Evolutionary conservation across 1,140 invertebrate species (phyloP).

Genomic region (Drosophila mayri): DNA sequence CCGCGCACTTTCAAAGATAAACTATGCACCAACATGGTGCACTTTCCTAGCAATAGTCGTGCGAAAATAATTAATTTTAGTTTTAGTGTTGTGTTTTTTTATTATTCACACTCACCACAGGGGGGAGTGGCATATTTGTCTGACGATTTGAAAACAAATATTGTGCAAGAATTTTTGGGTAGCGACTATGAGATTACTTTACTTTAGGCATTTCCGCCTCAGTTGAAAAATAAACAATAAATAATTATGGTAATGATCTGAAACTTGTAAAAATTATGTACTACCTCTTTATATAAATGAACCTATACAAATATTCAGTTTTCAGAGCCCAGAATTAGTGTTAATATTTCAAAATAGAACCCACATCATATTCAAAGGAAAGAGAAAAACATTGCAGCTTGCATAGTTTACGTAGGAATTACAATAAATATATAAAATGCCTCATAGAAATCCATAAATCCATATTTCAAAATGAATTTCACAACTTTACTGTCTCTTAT

Average conservation of each 20-base stretch:
- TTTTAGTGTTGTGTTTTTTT: conserved; percentile 44
- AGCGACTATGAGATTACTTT: conserved; percentile 16
- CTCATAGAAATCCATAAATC: neutral
- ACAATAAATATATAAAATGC: neutral
- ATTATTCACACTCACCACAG: conserved; percentile 61
- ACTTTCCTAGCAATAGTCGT: conserved; percentile 36
- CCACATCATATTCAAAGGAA: neutral
- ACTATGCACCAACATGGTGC: conserved; percentile 38
- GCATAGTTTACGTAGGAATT: neutral
- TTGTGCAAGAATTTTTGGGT: neutral
- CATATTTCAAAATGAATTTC: neutral
- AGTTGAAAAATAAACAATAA: neutral
- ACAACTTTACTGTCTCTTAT: neutral
- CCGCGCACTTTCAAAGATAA: conserved; percentile 16
- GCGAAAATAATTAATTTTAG: conserved; percentile 64
- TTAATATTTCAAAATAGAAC: neutral
- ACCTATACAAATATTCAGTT: neutral
- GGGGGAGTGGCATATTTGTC: conserved; percentile 15
- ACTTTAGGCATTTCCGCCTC: neutral
- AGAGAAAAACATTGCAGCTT: neutral
- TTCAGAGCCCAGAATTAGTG: neutral
- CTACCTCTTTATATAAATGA: neutral
- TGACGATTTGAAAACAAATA: conserved; percentile 49
- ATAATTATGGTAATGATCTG: too few species aligned
- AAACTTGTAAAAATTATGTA: neutral